These are phyloP conservation scores for Cataglyphis cursor DNA, from an alignment of 2,888 invertebrate genomes.

Conservation along the genomic window DNA sequence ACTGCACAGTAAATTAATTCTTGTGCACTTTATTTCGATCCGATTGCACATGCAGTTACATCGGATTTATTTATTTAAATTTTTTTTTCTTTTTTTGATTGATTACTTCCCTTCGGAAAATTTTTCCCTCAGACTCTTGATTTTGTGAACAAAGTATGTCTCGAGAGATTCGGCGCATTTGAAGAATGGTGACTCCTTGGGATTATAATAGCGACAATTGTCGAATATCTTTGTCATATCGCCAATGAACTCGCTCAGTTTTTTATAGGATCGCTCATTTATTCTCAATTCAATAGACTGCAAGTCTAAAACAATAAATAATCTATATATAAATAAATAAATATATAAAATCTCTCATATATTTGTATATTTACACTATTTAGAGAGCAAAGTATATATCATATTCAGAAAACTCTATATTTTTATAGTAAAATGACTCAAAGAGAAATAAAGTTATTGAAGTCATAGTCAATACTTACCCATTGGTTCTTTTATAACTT, in stretches of 20 bases:
- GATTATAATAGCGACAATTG: slow-evolving; percentile 99
- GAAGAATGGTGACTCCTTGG: slow-evolving; percentile 97
- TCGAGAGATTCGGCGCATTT: slow-evolving; percentile 98
- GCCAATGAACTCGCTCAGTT: slow-evolving; percentile 97
- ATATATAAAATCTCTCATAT: background rate
- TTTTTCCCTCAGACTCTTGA: slow-evolving; percentile 95
- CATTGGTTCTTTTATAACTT: slow-evolving; percentile 98
- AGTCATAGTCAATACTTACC: slow-evolving; percentile 89
- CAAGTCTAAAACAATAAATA: slow-evolving; percentile 91
- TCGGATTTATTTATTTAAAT: slow-evolving; percentile 10
- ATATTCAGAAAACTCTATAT: background rate
- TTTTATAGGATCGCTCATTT: slow-evolving; percentile 93
- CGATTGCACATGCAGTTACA: slow-evolving; percentile 52
- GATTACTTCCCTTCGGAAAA: slow-evolving; percentile 89
- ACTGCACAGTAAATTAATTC: slow-evolving; percentile 65
- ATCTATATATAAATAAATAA: background rate
- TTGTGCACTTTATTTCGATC: slow-evolving; percentile 62
- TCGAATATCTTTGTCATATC: slow-evolving; percentile 99
- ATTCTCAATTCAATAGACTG: slow-evolving; percentile 96
- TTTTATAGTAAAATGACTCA: background rate
- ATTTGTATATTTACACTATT: background rate
- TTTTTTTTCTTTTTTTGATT: slow-evolving; percentile 54
- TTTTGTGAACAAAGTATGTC: slow-evolving; percentile 97
- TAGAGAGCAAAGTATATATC: slow-evolving; percentile 10
- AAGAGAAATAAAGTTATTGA: slow-evolving; percentile 21